phyloP scores from a whole-genome alignment of 2,113 vertebrate genomes.

The Cranoglanis bouderius region DNA sequence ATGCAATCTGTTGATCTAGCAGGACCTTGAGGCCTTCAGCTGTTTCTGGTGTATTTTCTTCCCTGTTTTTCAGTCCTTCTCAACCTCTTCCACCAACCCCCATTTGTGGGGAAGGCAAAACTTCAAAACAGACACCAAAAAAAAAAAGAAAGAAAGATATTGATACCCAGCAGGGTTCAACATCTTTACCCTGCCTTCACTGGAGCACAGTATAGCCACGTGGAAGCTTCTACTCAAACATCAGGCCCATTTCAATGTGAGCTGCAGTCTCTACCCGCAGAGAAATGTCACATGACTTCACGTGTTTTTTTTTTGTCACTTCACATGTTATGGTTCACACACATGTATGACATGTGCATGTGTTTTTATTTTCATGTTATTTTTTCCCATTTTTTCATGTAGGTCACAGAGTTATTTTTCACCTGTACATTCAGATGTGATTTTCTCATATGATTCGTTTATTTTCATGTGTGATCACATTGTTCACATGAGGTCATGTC shows the following conservation, averaged over 20 bases:
- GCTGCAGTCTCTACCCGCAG: background rate
- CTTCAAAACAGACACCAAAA: slow-evolving; percentile 36
- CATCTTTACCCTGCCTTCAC: slow-evolving; percentile 10
- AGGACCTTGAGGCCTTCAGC: slow-evolving; percentile 32
- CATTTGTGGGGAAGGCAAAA: slow-evolving; percentile 24
- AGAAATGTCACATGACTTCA: background rate
- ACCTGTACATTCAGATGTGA: background rate
- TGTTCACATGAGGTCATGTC: background rate
- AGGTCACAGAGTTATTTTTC: background rate
- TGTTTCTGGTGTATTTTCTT: slow-evolving; percentile 37
- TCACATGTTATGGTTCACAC: too few relatives aligned
- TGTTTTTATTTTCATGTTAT: background rate
- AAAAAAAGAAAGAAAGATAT: background rate
- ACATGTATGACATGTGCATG: background rate
- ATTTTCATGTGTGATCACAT: background rate
- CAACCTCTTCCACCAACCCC: slow-evolving; percentile 12
- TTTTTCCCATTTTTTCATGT: background rate
- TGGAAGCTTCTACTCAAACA: background rate
- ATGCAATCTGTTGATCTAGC: slow-evolving; percentile 41
- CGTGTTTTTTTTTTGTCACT: background rate
- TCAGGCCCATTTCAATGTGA: background rate
- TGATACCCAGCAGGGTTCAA: background rate
- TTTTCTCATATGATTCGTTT: background rate
- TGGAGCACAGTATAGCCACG: background rate
- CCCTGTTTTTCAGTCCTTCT: slow-evolving; percentile 17